These are phyloP conservation scores for Acholoe squamosa DNA, from an alignment of 2,888 invertebrate species.

Conservation along the genomic window DNA sequence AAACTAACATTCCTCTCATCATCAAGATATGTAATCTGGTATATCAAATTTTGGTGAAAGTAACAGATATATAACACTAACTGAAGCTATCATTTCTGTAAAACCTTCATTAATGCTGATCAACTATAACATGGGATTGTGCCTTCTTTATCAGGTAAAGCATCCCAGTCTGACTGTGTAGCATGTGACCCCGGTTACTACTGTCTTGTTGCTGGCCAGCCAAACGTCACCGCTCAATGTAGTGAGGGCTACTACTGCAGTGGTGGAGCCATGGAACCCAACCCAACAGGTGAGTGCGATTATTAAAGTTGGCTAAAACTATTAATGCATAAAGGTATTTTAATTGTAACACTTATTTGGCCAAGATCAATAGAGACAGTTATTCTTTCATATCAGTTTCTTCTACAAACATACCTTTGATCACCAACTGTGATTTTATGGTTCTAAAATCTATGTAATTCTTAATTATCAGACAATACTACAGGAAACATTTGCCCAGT, in stretches of 20 bases:
- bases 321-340: too few species aligned
- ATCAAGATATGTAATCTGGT: too few species aligned
- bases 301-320: neutral
- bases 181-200: constrained; percentile 78
- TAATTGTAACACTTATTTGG: too few species aligned
- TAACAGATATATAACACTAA: too few species aligned
- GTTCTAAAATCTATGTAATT: neutral
- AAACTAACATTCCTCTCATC: too few species aligned
- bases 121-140: too few species aligned
- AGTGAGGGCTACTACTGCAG: constrained; percentile 79
- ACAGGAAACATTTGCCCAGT: constrained; percentile 80
- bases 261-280: constrained; percentile 74
- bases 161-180: constrained; percentile 73
- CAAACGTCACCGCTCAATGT: constrained; percentile 71
- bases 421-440: neutral
- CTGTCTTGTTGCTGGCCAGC: constrained; percentile 76
- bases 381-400: too few species aligned
- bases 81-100: too few species aligned
- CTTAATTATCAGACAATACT: constrained; percentile 74
- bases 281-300: constrained; percentile 77
- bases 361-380: too few species aligned
- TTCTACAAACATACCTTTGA: too few species aligned
- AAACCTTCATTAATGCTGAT: too few species aligned
- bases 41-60: too few species aligned
- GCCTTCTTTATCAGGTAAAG: constrained; percentile 73